These are phyloP conservation scores for Tangara arthus DNA, from an alignment of 2,797 vertebrate species.

Conservation along the genomic window DNA sequence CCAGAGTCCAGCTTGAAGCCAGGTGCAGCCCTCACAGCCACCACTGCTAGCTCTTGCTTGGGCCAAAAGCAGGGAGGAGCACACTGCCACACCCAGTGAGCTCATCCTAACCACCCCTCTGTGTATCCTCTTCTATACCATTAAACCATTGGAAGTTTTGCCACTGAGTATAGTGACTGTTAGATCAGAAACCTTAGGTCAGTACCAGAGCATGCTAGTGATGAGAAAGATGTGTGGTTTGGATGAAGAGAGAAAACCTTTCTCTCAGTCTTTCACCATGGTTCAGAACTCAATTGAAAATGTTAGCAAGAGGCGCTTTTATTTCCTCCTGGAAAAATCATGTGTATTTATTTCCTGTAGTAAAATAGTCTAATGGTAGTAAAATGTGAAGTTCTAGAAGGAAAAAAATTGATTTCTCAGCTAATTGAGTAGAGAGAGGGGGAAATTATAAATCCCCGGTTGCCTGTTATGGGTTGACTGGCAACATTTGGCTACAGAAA, in stretches of 20 bases:
- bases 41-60: neutral
- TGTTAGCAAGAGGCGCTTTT: neutral
- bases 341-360: conserved; percentile 23
- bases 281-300: conserved; percentile 8
- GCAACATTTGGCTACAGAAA: neutral
- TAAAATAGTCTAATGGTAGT: conserved; percentile 21
- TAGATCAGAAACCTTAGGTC: neutral
- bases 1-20: neutral
- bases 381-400: conserved; percentile 30
- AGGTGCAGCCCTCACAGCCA: neutral
- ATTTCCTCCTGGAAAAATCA: conserved; percentile 33
- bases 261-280: neutral
- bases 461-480: neutral
- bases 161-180: neutral
- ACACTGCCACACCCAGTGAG: neutral
- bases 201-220: neutral
- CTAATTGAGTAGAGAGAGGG: neutral
- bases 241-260: neutral
- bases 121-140: neutral
- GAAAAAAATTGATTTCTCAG: conserved; percentile 18
- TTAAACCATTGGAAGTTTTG: neutral
- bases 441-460: conserved; percentile 13
- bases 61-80: neutral
- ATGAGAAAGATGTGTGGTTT: neutral
- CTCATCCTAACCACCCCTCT: neutral